phyloP scores from a whole-genome alignment of 2,113 vertebrate genomes.

The Vicugna pacos region DNA sequence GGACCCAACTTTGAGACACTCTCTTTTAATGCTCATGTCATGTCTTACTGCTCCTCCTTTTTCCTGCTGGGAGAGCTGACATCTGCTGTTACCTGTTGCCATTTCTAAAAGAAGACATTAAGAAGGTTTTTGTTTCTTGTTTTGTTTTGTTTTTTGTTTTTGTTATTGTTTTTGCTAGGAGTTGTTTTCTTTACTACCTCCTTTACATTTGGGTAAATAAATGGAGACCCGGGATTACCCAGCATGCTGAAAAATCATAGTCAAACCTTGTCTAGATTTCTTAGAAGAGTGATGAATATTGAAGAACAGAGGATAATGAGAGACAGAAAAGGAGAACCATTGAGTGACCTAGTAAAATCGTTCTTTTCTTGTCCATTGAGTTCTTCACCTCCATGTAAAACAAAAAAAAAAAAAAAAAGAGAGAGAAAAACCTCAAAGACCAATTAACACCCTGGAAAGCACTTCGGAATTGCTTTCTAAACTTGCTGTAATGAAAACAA shows the following conservation, averaged over 20 bases:
- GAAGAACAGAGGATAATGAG: neutral
- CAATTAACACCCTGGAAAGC: conserved; percentile 63
- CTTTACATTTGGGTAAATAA: neutral
- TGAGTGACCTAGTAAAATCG: neutral
- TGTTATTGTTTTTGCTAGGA: neutral
- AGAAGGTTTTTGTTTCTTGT: neutral
- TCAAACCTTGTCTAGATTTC: neutral
- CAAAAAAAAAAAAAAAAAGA: neutral
- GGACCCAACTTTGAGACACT: neutral
- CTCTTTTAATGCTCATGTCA: neutral
- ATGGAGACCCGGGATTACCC: neutral
- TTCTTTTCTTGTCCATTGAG: neutral
- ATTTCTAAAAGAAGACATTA: neutral
- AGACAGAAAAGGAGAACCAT: neutral
- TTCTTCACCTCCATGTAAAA: conserved; percentile 14
- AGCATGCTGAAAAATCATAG: neutral
- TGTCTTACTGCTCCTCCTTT: neutral
- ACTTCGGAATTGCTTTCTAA: conserved; percentile 74
- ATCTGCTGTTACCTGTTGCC: neutral
- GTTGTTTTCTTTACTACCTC: neutral
- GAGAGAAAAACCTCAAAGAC: conserved; percentile 27
- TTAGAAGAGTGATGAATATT: neutral
- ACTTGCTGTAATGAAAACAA: conserved; percentile 83
- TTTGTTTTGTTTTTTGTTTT: neutral
- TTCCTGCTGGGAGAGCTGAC: neutral